These are phyloP conservation scores for Malurus melanocephalus DNA, from an alignment of 2,113 vertebrate species.

Conservation along the genomic window DNA sequence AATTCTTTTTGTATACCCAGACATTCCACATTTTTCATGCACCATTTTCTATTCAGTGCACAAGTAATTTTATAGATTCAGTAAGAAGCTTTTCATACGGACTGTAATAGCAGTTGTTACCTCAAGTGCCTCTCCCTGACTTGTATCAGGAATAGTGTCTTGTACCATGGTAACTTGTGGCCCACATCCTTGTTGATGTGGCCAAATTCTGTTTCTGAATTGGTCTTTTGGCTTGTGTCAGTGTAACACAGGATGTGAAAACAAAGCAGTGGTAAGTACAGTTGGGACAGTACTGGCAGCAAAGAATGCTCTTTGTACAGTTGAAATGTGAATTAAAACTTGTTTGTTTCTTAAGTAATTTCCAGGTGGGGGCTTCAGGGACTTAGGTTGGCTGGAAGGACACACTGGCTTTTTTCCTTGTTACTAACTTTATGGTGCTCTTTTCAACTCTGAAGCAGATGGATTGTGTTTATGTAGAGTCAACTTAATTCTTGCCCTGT, in stretches of 20 bases:
- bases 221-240: slow-evolving; percentile 1
- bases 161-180: not conserved
- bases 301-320: not conserved
- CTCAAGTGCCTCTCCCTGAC: not conserved
- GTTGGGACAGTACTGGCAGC: not conserved
- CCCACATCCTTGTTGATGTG: not conserved
- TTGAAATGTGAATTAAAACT: slow-evolving; percentile 27
- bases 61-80: not conserved
- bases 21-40: not conserved
- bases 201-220: not conserved
- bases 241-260: not conserved
- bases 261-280: slow-evolving; percentile 56
- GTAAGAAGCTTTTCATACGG: not conserved
- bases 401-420: not conserved
- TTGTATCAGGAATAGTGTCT: not conserved
- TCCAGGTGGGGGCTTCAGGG: slow-evolving; percentile 43
- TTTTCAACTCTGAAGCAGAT: slow-evolving; percentile 10
- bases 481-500: not conserved
- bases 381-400: slow-evolving; percentile 25
- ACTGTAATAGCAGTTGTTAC: not conserved
- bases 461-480: not conserved
- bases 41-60: not conserved
- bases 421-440: not conserved
- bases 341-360: slow-evolving; percentile 13
- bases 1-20: not conserved